These are phyloP conservation scores for Burhinus bistriatus DNA, from an alignment of 2,113 vertebrate species.

Conservation along the genomic window DNA sequence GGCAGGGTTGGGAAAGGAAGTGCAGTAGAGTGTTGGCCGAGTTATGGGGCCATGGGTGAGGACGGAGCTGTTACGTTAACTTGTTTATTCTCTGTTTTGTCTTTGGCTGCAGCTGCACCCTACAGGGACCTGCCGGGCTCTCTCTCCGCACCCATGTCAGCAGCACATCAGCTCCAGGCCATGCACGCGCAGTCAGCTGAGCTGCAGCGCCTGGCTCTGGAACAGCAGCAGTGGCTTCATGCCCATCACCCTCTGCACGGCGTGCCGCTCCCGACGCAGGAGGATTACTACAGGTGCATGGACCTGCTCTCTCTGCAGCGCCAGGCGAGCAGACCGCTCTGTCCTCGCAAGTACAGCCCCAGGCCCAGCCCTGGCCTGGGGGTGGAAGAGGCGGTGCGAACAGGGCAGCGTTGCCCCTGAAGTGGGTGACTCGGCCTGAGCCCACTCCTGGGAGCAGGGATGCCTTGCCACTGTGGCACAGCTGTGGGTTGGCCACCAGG, in stretches of 20 bases:
- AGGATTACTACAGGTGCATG: constrained; percentile 91
- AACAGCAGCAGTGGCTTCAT: constrained; percentile 96
- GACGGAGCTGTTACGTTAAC: background rate
- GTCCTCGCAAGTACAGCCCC: background rate
- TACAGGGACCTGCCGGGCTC: constrained; percentile 96
- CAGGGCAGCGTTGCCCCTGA: background rate
- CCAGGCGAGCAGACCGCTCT: background rate
- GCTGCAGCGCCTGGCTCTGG: constrained; percentile 96
- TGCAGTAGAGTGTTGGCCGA: background rate
- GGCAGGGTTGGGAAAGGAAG: background rate
- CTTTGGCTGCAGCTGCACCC: constrained; percentile 82
- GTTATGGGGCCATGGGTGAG: background rate
- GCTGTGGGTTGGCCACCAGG: background rate
- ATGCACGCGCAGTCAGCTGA: constrained; percentile 98
- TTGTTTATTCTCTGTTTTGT: background rate
- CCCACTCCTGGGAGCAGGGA: background rate
- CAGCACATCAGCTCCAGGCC: constrained; percentile 97
- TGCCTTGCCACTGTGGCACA: background rate
- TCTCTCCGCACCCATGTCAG: constrained; percentile 92
- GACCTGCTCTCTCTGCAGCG: fast-evolving
- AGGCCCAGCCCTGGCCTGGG: background rate
- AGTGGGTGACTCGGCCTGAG: fast-evolving
- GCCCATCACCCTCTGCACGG: constrained; percentile 91
- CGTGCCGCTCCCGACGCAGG: constrained; percentile 84
- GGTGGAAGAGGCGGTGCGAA: background rate